A percentile compares a stretch with the other conserved stretches of the same genome.
phyloP scores from a whole-genome alignment of 2,113 vertebrate species.

The Platysternon megacephalum region DNA sequence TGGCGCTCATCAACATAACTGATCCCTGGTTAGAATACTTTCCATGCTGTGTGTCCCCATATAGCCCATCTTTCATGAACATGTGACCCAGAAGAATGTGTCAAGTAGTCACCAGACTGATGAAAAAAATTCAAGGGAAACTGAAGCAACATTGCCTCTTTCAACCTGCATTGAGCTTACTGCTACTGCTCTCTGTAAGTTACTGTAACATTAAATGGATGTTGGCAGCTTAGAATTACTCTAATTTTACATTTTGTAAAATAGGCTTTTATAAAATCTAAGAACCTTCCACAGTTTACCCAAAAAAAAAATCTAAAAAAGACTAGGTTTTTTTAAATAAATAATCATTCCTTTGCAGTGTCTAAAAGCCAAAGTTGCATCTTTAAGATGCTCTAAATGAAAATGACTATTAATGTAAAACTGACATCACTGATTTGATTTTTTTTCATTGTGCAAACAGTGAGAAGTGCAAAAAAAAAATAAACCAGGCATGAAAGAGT shows the following conservation, averaged over 20 bases:
- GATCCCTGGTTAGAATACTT: conserved; percentile 55
- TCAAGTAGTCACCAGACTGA: neutral
- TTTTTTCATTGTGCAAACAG: conserved; percentile 1
- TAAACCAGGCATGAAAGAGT: conserved; percentile 10
- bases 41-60: conserved; percentile 47
- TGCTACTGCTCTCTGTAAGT: neutral
- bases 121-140: conserved; percentile 35
- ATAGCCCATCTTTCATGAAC: conserved; percentile 34
- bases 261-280: neutral
- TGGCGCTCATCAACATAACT: conserved; percentile 29
- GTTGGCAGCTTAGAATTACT: fast-evolving
- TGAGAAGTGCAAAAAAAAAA: neutral
- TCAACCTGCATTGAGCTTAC: neutral
- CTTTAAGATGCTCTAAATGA: neutral
- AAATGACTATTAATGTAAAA: neutral
- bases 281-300: neutral
- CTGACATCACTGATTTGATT: neutral
- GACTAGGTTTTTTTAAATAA: conserved; percentile 39
- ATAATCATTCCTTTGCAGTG: neutral
- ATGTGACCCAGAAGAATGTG: conserved; percentile 51
- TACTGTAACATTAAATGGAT: neutral
- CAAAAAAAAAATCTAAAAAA: conserved; percentile 15
- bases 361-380: conserved; percentile 41
- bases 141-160: conserved; percentile 1
- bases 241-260: neutral